Evolutionary conservation across 2,113 vertebrate species (phyloP).

Genomic region (Tragelaphus buxtoni): DNA sequence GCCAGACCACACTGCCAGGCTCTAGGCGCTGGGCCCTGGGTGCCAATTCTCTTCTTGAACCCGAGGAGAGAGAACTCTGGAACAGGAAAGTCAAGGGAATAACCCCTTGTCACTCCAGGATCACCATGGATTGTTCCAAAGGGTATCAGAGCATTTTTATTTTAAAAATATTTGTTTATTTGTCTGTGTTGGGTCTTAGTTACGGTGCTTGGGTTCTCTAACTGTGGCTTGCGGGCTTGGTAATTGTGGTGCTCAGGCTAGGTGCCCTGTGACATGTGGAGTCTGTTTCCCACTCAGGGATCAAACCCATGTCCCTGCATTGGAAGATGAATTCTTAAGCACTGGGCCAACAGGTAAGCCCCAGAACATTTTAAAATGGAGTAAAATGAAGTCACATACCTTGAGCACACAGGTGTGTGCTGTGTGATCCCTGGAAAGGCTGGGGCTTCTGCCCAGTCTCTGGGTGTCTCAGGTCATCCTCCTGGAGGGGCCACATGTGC

Average conservation of each 20-base stretch:
- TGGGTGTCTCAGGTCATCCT: rapidly evolving
- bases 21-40: neutral
- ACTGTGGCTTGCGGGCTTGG: neutral
- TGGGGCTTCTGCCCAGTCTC: rapidly evolving
- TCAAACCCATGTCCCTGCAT: neutral
- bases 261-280: neutral
- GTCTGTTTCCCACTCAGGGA: neutral
- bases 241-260: neutral
- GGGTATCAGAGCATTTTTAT: neutral
- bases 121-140: neutral
- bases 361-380: neutral
- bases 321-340: neutral
- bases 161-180: neutral
- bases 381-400: rapidly evolving
- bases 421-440: rapidly evolving
- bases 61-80: neutral
- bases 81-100: neutral
- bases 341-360: neutral
- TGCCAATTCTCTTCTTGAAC: too few species aligned
- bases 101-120: neutral
- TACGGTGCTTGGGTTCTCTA: neutral
- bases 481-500: rapidly evolving
- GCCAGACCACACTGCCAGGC: rapidly evolving
- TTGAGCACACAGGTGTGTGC: neutral
- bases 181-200: neutral